Base-by-base conservation (phyloP, 2,797 vertebrate species). In the Muscicapa striata region DNA sequence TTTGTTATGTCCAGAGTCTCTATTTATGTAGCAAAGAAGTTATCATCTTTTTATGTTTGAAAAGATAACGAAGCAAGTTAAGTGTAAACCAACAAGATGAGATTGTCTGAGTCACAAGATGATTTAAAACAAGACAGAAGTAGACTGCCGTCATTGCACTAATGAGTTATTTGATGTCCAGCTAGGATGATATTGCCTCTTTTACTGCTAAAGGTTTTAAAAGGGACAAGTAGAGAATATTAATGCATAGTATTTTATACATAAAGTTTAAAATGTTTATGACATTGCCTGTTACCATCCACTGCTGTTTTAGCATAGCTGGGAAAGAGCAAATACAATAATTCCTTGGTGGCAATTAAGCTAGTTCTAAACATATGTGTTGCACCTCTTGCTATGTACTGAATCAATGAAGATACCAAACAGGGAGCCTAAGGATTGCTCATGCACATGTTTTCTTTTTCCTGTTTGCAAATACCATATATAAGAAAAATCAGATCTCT, bases 21-120 rank as follows among this genome's bases (percentile, higher is more conserved):
- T 85, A 32, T 68, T 91, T 87, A 87, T 66, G 48, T 57, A 84
- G 41, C 52, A 81, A 80, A 89, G 59, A 75, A 87, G 46, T 46
- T 64, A 61, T 12, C 19, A 67, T 58, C 29, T 76, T 82, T 85
- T 91, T 89, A 55, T 67, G 34, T 72, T 64, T 93, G 58, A 76
- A 87, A 89, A 88, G 87, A 26, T 90, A 88, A 84, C 66, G 46
- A 72, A 40, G 51, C 40, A 94, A 94, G 81, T 94, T 84, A 93
- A 78, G 69, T 86, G 83, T 88, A 88, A 91, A 78, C 34, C n/a
- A 57, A 46, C 15, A 61, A 72, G 93, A 59, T 34, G 30, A 81
- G 64, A 66, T 57, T 45, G 24, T 43, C 24, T 89, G 82, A 93
- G 66, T 89, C 82, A 91, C 58, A 89, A 86, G 51, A 81, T 43